Evolutionary conservation across 2,888 invertebrate genomes (phyloP).

Genomic region (Aphodius sticticus): DNA sequence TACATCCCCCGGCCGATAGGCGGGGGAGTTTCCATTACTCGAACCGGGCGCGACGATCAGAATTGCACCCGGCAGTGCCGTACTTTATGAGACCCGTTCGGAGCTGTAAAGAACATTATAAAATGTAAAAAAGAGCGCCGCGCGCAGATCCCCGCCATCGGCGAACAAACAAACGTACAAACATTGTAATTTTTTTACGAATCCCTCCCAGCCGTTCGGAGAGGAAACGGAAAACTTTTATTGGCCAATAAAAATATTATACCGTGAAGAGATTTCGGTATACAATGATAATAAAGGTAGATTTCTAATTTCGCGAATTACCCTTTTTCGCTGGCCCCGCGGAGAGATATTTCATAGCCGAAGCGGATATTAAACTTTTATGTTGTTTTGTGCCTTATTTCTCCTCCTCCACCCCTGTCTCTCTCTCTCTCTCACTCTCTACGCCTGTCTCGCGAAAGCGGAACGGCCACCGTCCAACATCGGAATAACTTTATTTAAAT

Average conservation of each 20-base stretch:
- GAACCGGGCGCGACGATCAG: constrained; percentile 29
- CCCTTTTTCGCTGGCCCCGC: constrained; percentile 16
- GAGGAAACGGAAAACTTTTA: constrained; percentile 50
- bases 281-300: constrained; percentile 31
- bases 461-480: constrained; percentile 19
- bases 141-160: neutral
- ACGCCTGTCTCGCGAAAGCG: neutral
- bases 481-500: constrained; percentile 32
- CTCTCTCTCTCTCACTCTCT: too few relatives aligned
- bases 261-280: constrained; percentile 22
- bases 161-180: constrained; percentile 48
- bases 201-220: constrained; percentile 6
- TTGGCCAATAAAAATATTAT: constrained; percentile 41
- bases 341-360: constrained; percentile 28
- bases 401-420: neutral
- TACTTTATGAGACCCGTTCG: constrained; percentile 49
- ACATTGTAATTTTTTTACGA: constrained; percentile 54
- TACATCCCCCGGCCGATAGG: constrained; percentile 54
- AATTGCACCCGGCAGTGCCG: constrained; percentile 27
- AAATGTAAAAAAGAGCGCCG: constrained; percentile 54
- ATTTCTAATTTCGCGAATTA: constrained; percentile 36
- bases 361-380: constrained; percentile 33
- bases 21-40: constrained; percentile 21
- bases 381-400: constrained; percentile 32
- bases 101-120: constrained; percentile 57